phyloP scores from a whole-genome alignment of 2,113 vertebrate species.

The Psammodynastes pulverulentus region DNA sequence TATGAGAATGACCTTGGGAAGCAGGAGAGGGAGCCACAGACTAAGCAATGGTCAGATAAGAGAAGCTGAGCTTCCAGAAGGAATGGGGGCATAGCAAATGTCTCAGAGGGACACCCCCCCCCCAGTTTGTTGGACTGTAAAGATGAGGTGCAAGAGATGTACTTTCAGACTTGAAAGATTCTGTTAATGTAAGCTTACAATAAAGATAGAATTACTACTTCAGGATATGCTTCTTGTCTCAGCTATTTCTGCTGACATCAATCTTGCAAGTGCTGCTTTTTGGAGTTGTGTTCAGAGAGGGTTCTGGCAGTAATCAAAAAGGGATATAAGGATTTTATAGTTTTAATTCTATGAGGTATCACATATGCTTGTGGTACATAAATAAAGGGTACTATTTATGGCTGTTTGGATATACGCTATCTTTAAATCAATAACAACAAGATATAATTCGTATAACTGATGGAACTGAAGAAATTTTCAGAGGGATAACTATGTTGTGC shows the following conservation, averaged over 20 bases:
- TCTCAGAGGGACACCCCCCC: neutral
- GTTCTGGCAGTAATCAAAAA: neutral
- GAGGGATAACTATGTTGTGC: neutral
- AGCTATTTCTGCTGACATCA: neutral
- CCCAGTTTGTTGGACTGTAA: neutral
- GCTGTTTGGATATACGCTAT: neutral
- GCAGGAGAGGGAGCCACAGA: neutral
- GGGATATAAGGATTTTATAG: neutral
- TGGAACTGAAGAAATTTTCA: neutral
- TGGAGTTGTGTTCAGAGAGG: neutral
- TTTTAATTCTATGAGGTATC: neutral
- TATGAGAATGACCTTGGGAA: neutral
- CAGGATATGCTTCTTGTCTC: neutral
- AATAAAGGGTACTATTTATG: neutral
- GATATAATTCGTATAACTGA: neutral
- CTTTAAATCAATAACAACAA: neutral
- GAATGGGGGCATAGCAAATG: neutral
- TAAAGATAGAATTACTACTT: neutral
- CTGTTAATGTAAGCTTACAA: neutral
- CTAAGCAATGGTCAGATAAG: neutral
- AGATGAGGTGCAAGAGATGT: neutral
- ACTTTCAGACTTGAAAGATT: neutral
- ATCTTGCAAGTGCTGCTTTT: neutral
- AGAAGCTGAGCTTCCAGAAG: neutral
- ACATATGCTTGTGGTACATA: neutral